Conservation (phyloP, 2,113 vertebrate genomes). For the Pituophis catenifer region DNA sequence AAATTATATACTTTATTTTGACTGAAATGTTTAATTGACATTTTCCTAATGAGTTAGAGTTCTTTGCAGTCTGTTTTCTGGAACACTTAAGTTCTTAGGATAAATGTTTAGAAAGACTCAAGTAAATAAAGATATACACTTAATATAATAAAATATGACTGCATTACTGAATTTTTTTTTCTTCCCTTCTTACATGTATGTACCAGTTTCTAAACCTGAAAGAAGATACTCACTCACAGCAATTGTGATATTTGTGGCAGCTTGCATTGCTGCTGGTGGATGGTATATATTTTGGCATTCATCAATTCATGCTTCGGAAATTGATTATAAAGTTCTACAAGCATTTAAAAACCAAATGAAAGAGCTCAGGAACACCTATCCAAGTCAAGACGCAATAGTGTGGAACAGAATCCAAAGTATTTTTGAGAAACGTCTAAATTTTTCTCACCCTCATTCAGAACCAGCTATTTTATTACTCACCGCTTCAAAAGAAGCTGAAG, state of each 20-base stretch:
- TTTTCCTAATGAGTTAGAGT: not conserved
- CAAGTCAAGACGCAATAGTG: conserved; percentile 77
- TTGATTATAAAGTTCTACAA: conserved; percentile 43
- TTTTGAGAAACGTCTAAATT: conserved; percentile 79
- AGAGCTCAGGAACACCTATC: conserved; percentile 69
- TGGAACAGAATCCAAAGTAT: conserved; percentile 80
- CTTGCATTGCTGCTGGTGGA: not conserved
- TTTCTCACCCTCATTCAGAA: conserved; percentile 68
- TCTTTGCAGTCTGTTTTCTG: not conserved
- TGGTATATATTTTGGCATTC: conserved; percentile 9
- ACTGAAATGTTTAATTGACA: not conserved
- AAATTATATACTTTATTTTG: not conserved
- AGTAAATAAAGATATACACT: not conserved
- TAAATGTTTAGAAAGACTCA: not conserved
- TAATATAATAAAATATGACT: conserved; percentile 13
- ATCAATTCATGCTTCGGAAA: conserved; percentile 20
- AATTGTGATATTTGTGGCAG: not conserved
- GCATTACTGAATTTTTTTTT: conserved; percentile 17
- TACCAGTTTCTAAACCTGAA: conserved; percentile 35
- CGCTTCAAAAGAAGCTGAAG: conserved; percentile 77
- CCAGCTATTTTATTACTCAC: conserved; percentile 87
- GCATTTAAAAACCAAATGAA: conserved; percentile 70
- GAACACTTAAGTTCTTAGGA: not conserved
- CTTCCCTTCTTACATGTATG: not conserved
- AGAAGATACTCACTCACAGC: conserved; percentile 16